These are phyloP conservation scores for Gallinago paraguaiae DNA, from an alignment of 2,113 vertebrate genomes.

Conservation along the genomic window DNA sequence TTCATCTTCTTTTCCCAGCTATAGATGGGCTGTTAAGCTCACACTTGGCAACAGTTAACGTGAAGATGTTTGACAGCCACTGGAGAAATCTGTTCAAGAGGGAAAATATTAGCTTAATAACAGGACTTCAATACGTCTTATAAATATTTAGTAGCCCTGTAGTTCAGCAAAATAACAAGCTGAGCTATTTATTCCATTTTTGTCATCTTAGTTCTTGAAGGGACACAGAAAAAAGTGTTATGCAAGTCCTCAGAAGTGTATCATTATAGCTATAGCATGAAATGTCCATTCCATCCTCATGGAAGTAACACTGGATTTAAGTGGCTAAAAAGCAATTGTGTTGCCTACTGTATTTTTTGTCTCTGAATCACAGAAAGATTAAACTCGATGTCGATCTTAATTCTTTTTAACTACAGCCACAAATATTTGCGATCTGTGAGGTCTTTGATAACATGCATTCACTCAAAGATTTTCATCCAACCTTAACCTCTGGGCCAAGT, in stretches of 20 bases:
- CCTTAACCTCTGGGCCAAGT: neutral
- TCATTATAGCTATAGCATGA: neutral
- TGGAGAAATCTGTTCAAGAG: conserved; percentile 42
- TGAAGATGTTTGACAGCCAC: conserved; percentile 47
- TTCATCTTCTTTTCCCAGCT: conserved; percentile 54
- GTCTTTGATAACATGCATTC: neutral
- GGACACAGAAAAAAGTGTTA: neutral
- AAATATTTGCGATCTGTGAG: neutral
- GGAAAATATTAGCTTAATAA: conserved; percentile 43
- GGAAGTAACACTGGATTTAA: neutral
- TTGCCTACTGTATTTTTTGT: neutral
- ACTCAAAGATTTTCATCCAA: neutral
- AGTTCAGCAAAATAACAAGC: conserved; percentile 40
- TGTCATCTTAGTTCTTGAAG: conserved; percentile 15
- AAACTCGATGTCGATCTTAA: neutral
- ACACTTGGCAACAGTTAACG: conserved; percentile 28
- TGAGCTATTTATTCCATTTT: conserved; percentile 47
- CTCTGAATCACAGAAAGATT: neutral
- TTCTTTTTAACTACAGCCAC: neutral
- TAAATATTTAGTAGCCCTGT: conserved; percentile 40
- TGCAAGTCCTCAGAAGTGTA: neutral
- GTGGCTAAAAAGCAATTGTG: neutral
- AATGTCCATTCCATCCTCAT: neutral
- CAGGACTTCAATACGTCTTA: neutral
- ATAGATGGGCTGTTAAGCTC: conserved; percentile 8